Base-by-base conservation (phyloP, 2,888 invertebrate species). In the Melinaea marsaeus region DNA sequence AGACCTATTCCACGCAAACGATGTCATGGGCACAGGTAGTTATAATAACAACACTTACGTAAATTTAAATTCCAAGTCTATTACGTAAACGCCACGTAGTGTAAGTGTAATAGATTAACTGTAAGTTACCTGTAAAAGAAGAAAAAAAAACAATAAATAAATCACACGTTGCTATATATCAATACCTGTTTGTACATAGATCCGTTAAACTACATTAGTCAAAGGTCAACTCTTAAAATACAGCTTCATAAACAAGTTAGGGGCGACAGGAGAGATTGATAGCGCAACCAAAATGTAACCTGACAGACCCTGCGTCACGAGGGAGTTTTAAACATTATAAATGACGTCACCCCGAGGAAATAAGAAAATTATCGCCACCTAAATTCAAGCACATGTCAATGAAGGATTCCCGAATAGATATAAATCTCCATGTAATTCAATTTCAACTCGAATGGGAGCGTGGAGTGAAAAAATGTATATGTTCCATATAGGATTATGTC, bases 341-440 rank as follows among this genome's bases (percentile, higher is more conserved):
- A 65, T 62, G 63, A 69, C 69, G 68, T 67, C 63, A 63, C 63
- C 46, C 61, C 61, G 61, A 86, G 89, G 89, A 90, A 89, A 88
- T 88, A 88, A 86, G 85, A 86, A 89, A 86, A 86, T 88, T 89
- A 88, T 88, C 88, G 83, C 81, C 84, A 82, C 84, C 86, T 84
- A 86, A 88, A 88, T 85, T 88, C 84, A 80, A 75, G 76, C 84
- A 82, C 82, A 73, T 74, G 84, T 85, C 86, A 81, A 83, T 77
- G 84, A 83, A 77, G 81, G 84, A 82, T 83, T 81, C 83, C 81
- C 83, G 85, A 86, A 88, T 87, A 88, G 85, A 88, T 89, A 87
- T 87, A 88, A 88, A 89, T 85, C 86, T 85, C 79, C 79, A 79
- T 84, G 82, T 86, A 86, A 88, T 88, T 88, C 86, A 86, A 88